Evolutionary conservation across 2,113 vertebrate species (phyloP).

Genomic region (Clinocottus analis): DNA sequence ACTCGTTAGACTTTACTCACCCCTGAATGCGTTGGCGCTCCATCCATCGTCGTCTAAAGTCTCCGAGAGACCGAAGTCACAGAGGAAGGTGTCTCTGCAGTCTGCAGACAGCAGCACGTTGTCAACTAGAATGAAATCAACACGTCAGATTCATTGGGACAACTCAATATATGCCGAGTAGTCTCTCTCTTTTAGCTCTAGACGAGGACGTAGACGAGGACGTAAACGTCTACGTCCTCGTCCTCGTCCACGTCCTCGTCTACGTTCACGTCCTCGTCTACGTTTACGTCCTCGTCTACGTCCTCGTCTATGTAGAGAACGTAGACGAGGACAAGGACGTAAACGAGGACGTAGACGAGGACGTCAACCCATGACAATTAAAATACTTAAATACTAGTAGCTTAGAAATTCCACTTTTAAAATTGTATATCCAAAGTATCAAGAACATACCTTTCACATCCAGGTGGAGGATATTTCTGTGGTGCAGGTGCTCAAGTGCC

Average conservation of each 20-base stretch:
- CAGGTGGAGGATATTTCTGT: conserved; percentile 88
- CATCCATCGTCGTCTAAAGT: conserved; percentile 83
- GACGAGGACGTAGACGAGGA: too few relatives aligned
- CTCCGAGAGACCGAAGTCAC: conserved; percentile 95
- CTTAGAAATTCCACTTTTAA: not conserved
- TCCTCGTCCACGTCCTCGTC: too few relatives aligned
- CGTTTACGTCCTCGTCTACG: too few relatives aligned
- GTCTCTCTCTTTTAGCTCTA: too few relatives aligned
- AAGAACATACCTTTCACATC: conserved; percentile 91
- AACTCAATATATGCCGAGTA: too few relatives aligned
- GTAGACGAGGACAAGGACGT: too few relatives aligned
- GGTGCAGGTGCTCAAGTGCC: conserved; percentile 93
- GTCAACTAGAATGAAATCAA: conserved; percentile 87
- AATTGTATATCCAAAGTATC: not conserved
- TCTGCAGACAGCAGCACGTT: conserved; percentile 93
- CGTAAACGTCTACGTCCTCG: too few relatives aligned
- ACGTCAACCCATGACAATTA: too few relatives aligned
- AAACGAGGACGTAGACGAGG: too few relatives aligned
- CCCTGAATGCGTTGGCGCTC: conserved; percentile 75
- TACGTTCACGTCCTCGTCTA: too few relatives aligned
- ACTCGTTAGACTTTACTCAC: conserved; percentile 54
- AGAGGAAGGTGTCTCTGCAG: conserved; percentile 89
- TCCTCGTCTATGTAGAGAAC: too few relatives aligned
- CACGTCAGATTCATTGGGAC: conserved; percentile 45
- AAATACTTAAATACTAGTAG: not conserved